Percentiles rank a stretch among this genome's conserved stretches.
Evolutionary conservation across 2,113 vertebrate genomes (phyloP).

Genomic region (Macquaria australasica): DNA sequence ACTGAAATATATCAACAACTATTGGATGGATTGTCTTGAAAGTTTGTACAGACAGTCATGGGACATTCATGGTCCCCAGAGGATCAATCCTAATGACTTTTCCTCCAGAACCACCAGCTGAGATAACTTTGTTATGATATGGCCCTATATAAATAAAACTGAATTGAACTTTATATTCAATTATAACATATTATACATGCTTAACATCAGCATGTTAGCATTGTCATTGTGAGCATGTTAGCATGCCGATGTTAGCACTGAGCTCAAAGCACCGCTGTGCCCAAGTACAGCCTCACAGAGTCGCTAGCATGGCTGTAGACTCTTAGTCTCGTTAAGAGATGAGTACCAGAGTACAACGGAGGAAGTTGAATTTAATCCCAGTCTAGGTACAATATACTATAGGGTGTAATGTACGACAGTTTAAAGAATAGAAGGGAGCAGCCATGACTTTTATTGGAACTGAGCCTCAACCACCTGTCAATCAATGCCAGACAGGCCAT

Average conservation of each 20-base stretch:
- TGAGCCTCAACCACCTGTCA: slow-evolving; percentile 63
- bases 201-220: neutral
- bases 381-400: neutral
- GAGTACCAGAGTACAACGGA: neutral
- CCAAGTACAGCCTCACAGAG: no score
- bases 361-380: slow-evolving; percentile 1
- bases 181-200: neutral
- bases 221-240: neutral
- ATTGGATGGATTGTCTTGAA: neutral
- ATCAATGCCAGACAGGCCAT: slow-evolving; percentile 69
- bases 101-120: neutral
- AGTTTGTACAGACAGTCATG: neutral
- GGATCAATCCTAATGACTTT: neutral
- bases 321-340: neutral
- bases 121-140: no score
- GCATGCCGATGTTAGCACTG: neutral
- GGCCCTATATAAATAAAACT: no score
- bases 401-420: slow-evolving; percentile 18
- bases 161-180: no score
- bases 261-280: no score
- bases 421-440: slow-evolving; percentile 48
- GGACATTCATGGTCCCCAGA: neutral
- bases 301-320: neutral
- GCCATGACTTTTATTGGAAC: slow-evolving; percentile 50
- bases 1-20: neutral